These are phyloP conservation scores for Apocheima hispidaria DNA, from an alignment of 2,888 invertebrate species.

Conservation along the genomic window DNA sequence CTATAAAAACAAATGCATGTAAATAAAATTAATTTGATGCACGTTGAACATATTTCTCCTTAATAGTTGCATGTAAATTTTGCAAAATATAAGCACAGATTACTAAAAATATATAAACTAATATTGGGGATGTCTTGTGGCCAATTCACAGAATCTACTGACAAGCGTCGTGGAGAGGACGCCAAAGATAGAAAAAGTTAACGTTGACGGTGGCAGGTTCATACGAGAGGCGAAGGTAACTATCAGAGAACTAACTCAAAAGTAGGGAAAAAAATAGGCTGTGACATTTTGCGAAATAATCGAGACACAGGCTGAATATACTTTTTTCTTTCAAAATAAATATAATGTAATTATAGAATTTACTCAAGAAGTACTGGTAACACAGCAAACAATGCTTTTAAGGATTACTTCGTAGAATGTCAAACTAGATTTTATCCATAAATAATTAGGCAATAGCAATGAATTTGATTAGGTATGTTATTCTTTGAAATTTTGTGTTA, in stretches of 20 bases:
- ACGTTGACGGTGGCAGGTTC: constrained; percentile 97
- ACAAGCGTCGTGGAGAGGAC: constrained; percentile 97
- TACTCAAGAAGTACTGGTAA: background rate
- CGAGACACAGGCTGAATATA: constrained; percentile 11
- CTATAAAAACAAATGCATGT: constrained; percentile 2
- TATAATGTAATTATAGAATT: background rate
- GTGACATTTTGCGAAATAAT: constrained; percentile 55
- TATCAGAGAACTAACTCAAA: constrained; percentile 55
- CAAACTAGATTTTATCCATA: background rate
- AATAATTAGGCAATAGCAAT: constrained; percentile 1
- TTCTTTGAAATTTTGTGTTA: constrained; percentile 5
- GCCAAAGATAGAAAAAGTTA: constrained; percentile 97
- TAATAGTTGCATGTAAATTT: constrained; percentile 19
- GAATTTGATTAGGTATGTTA: constrained; percentile 4
- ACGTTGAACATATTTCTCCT: background rate
- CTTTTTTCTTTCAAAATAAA: background rate
- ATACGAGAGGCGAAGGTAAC: constrained; percentile 99
- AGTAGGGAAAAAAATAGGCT: constrained; percentile 43
- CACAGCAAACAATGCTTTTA: constrained; percentile 3
- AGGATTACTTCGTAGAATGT: constrained; percentile 34
- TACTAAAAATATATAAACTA: constrained; percentile 21
- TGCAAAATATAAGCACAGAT: constrained; percentile 1
- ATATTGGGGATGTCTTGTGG: constrained; percentile 34
- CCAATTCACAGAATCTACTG: constrained; percentile 91
- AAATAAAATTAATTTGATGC: constrained; percentile 12